Percentiles rank a stretch among this genome's conserved stretches.
phyloP scores from a whole-genome alignment of 2,113 vertebrate genomes.

The Bothrops jararaca region DNA sequence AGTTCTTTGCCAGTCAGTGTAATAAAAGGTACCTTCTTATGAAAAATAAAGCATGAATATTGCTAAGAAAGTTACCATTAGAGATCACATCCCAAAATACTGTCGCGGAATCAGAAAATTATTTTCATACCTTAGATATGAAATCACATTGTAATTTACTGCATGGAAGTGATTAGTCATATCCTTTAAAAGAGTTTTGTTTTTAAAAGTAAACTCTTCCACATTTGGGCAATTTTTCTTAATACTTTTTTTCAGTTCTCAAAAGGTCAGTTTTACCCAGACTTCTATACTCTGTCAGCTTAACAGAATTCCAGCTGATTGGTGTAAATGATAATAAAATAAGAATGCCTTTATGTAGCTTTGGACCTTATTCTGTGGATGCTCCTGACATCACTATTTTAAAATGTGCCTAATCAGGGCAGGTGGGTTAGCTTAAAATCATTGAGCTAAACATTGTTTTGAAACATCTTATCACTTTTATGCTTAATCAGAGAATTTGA shows the following conservation, averaged over 20 bases:
- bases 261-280: not conserved
- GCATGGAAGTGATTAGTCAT: not conserved
- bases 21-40: not conserved
- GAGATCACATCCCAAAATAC: not conserved
- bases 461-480: not conserved
- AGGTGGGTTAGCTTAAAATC: not conserved
- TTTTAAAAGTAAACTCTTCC: not conserved
- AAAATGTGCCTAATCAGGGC: not conserved
- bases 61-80: not conserved
- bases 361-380: not conserved
- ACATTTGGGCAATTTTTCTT: not conserved
- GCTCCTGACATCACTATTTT: not conserved
- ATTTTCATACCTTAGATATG: not conserved
- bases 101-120: not conserved
- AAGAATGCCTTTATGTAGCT: not conserved
- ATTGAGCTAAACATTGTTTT: not conserved
- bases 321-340: not conserved
- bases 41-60: not conserved
- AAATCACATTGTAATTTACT: not conserved
- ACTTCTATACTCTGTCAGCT: not conserved
- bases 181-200: not conserved
- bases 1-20: not conserved
- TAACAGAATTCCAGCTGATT: not conserved
- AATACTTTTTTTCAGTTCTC: not conserved
- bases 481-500: not conserved